Evolutionary conservation across 2,888 invertebrate genomes (phyloP).

Genomic region (Poecilus cupreus): DNA sequence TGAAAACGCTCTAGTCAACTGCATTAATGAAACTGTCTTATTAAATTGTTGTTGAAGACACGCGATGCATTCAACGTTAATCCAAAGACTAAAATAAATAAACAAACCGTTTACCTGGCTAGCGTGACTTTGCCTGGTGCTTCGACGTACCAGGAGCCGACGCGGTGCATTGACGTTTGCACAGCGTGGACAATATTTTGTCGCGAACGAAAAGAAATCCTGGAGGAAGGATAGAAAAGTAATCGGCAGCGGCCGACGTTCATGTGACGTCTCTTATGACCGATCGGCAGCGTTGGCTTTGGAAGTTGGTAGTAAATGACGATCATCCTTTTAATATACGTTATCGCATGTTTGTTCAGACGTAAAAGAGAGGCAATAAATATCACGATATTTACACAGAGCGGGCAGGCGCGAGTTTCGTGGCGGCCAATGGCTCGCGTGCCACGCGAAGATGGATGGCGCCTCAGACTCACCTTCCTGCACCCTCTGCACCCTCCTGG

Average conservation of each 20-base stretch:
- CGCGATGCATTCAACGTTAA: constrained; percentile 47
- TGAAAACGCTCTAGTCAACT: constrained; percentile 10
- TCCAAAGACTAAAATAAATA: constrained; percentile 51
- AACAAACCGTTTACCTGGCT: constrained; percentile 48
- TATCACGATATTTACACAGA: constrained; percentile 57
- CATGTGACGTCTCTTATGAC: constrained; percentile 30
- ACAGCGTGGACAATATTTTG: not conserved
- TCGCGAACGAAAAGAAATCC: not conserved
- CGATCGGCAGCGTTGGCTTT: constrained; percentile 43
- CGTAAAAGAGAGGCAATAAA: constrained; percentile 63
- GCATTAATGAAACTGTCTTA: constrained; percentile 53
- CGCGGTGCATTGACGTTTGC: constrained; percentile 10
- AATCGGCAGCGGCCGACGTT: not conserved
- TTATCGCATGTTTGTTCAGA: constrained; percentile 69
- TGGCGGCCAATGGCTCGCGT: not conserved
- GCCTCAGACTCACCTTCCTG: not conserved
- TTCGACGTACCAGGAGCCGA: constrained; percentile 12
- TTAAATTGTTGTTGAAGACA: constrained; percentile 54
- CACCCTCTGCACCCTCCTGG: not conserved
- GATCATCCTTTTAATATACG: constrained; percentile 69
- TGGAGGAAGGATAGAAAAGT: no score
- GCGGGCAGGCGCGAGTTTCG: constrained; percentile 23
- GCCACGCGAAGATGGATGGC: constrained; percentile 33
- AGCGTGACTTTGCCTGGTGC: constrained; percentile 33
- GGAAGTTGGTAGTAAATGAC: constrained; percentile 49